Evolutionary conservation across 2,113 vertebrate species (phyloP), one percentile per base, ranked within the genome.

Genomic region (Gymnogyps californianus): DNA sequence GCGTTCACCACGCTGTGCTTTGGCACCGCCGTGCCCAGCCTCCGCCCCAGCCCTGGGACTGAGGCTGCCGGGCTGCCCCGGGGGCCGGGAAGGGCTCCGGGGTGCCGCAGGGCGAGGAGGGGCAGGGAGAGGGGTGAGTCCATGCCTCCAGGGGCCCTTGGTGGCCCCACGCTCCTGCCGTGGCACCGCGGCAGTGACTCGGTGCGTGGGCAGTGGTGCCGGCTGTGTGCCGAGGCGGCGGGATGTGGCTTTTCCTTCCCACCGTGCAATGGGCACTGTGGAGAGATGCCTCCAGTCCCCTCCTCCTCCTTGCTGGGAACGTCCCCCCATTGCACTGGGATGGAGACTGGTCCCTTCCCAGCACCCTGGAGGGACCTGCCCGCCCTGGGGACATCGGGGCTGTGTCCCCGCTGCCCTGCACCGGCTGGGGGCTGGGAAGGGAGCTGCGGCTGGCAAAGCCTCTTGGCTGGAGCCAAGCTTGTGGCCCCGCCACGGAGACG

Each of bases 181-280:
- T 9, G 62, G 38, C n/a, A 26, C 70, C 3, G 3, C 1, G 4
- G 51, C 77, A 25, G 69, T 32, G 13, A 2, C 28, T 36, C 4
- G 6, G 24, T 28, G 78, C 11, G 2, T 0, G 9, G 66, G 12
- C 25, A 13, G 10, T 8, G 57, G 58, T 47, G 65, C 32, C 0
- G 7, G 38, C 3, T 11, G 14, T 4, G 38, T 19, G 47, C 67
- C 0, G 4, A 14, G 59, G 49, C 49, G 0, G 0, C 0, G 22
- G 86, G 29, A 77, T 5, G 28, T 2, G 81, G 72, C 2, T 69
- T 38, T 72, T 59, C 51, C 77, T 44, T 25, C 69, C 44, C 28
- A 4, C 5, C 9, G 1, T 13, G 46, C 11, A 0, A 1, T 1
- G 51, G 47, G 22, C 10, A 10, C 34, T 9, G 1, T 3, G 34